These are phyloP conservation scores for Ceratoteleas bidentatus DNA, from an alignment of 1,140 invertebrate species.

Conservation along the genomic window DNA sequence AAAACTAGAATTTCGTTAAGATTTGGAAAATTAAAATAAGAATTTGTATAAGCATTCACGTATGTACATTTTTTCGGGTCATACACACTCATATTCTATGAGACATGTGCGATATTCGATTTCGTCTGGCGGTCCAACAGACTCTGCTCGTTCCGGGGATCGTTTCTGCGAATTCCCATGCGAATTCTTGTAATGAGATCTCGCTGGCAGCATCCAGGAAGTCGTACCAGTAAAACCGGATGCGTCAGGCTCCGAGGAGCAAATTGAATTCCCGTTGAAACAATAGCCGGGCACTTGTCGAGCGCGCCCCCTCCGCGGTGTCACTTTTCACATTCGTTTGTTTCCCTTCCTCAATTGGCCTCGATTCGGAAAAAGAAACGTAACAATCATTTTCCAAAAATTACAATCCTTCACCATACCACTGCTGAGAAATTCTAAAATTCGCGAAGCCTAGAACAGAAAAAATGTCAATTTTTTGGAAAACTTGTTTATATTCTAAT, in stretches of 20 bases:
- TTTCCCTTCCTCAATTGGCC: background rate
- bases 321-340: background rate
- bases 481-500: too few species aligned
- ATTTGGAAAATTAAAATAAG: background rate
- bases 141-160: slow-evolving; percentile 14
- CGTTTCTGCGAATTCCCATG: slow-evolving; percentile 40
- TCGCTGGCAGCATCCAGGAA: slow-evolving; percentile 44
- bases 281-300: slow-evolving; percentile 25
- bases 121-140: background rate
- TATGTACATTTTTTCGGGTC: too few species aligned
- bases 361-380: background rate
- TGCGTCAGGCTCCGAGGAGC: slow-evolving; percentile 20
- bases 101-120: background rate
- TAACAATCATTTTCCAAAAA: too few species aligned
- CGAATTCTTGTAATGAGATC: slow-evolving; percentile 44
- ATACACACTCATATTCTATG: background rate
- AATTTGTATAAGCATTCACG: too few species aligned
- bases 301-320: background rate
- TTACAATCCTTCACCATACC: too few species aligned
- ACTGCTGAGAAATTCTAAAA: too few species aligned
- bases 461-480: too few species aligned
- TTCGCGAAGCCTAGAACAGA: too few species aligned
- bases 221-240: slow-evolving; percentile 47
- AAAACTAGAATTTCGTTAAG: too few species aligned
- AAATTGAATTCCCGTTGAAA: slow-evolving; percentile 30